Evolutionary conservation across 1,140 invertebrate species (phyloP).

Genomic region (Bombus waltoni): DNA sequence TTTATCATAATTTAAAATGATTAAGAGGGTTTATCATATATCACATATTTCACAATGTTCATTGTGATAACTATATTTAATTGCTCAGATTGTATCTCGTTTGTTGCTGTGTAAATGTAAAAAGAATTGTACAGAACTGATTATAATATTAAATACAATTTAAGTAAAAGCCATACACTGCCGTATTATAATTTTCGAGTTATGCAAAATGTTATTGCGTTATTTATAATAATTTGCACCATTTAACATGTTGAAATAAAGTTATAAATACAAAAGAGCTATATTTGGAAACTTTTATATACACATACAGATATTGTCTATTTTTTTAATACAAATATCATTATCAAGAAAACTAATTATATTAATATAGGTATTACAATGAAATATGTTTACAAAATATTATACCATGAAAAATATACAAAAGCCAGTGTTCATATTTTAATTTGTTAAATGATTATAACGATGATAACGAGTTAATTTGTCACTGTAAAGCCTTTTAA

Average conservation of each 20-base stretch:
- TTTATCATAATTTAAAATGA: conserved; percentile 24
- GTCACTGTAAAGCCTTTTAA: neutral
- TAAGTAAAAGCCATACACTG: conserved; percentile 26
- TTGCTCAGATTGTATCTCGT: neutral
- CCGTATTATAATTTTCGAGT: conserved; percentile 9
- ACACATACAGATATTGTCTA: conserved; percentile 22
- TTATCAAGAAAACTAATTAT: conserved; percentile 50
- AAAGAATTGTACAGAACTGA: neutral
- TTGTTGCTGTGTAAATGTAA: neutral
- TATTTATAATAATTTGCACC: conserved; percentile 10
- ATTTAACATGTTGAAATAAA: conserved; percentile 30
- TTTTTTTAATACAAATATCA: conserved; percentile 7
- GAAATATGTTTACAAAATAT: conserved; percentile 27
- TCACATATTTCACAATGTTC: neutral
- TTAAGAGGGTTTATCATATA: neutral
- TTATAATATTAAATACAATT: neutral
- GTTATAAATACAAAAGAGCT: neutral
- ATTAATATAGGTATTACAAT: conserved; percentile 15
- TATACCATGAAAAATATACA: neutral
- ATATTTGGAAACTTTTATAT: conserved; percentile 1
- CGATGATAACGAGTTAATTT: neutral
- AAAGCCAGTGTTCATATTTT: conserved; percentile 5
- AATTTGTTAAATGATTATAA: neutral
- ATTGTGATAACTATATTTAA: neutral
- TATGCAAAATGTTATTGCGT: conserved; percentile 4